Base-by-base conservation (phyloP, 2,797 vertebrate genomes). In the Bufotes viridis region DNA sequence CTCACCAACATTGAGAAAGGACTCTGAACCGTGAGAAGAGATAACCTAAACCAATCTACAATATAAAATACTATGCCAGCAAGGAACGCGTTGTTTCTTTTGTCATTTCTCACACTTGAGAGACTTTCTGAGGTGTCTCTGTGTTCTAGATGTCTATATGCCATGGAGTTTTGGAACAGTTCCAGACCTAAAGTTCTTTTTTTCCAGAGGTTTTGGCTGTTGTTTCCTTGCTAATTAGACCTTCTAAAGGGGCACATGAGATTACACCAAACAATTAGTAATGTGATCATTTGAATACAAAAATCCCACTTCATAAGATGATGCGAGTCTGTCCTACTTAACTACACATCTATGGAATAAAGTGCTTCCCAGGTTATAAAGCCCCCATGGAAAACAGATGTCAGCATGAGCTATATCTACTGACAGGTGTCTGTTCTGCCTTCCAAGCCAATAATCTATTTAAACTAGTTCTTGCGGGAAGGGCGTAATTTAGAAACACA, bases 391-490 rank as follows among this genome's bases (percentile, higher is more conserved):
- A 88, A 92, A 95, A 91, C 93, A 96, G 93, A 93, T 95, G 94
- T 93, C 91, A 84, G 24, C 49, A 24, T 90, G 72, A 91, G 87
- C 3, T 58, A 88, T 87, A 89, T 91, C 81, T 90, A 81, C 82
- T 76, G 57, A 2, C 94, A 96, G 94, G 94, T 96, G 93, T 94
- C 75, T 78, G 63, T 85, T 94, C 83, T 87, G 89, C 83, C 34
- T 90, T 89, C 82, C 51, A 55, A 95, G 91, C 92, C 91, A 93
- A 61, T 91, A 94, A 92, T 94, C 91, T 93, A 81, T 91, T 88
- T 88, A 86, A 90, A 91, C 67, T 84, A 80, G 82, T 86, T 63
- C 90, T 92, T 92, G 83, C 89, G 91, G 88, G 87, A 93, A 92
- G 69, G 58, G 49, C 53, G 1, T 55, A 86, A 70, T 87, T 86